phyloP scores from a whole-genome alignment of 1,140 invertebrate genomes.

The Amyelois transitella region DNA sequence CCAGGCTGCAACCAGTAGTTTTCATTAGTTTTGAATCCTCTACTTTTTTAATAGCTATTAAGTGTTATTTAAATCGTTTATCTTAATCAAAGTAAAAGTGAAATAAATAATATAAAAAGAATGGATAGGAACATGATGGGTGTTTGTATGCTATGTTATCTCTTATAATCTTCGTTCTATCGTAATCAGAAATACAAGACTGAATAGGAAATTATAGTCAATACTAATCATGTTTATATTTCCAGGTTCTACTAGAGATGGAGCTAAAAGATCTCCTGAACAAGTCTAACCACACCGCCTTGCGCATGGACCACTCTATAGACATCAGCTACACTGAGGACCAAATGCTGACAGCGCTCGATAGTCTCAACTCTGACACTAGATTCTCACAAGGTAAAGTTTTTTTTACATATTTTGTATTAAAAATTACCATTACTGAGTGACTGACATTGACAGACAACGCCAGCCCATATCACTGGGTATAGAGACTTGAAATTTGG shows the following conservation, averaged over 20 bases:
- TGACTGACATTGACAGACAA: too few species aligned
- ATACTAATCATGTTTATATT: background rate
- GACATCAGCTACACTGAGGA: conserved; percentile 63
- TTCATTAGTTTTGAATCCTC: too few species aligned
- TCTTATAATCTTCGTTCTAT: background rate
- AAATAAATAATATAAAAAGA: too few species aligned
- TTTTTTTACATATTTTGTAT: conserved; percentile 1
- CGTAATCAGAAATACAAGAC: background rate
- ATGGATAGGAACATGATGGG: too few species aligned
- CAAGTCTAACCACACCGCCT: conserved; percentile 48
- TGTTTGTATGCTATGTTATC: too few species aligned
- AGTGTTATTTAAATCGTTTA: too few species aligned
- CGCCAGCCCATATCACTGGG: too few species aligned
- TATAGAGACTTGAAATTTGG: too few species aligned
- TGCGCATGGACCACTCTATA: conserved; percentile 48
- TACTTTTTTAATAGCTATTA: too few species aligned
- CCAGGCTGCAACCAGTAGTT: too few species aligned
- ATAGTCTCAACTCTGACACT: conserved; percentile 51
- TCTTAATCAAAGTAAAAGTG: too few species aligned
- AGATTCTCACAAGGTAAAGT: conserved; percentile 39
- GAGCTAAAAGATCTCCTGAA: conserved; percentile 56
- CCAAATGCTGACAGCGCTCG: conserved; percentile 55
- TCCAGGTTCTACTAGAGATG: conserved; percentile 52
- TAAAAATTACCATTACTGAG: too few species aligned
- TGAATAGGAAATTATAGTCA: background rate